phyloP scores from a whole-genome alignment of 35 echinoderm and acorn worm species.

The Chiridota heheva region DNA sequence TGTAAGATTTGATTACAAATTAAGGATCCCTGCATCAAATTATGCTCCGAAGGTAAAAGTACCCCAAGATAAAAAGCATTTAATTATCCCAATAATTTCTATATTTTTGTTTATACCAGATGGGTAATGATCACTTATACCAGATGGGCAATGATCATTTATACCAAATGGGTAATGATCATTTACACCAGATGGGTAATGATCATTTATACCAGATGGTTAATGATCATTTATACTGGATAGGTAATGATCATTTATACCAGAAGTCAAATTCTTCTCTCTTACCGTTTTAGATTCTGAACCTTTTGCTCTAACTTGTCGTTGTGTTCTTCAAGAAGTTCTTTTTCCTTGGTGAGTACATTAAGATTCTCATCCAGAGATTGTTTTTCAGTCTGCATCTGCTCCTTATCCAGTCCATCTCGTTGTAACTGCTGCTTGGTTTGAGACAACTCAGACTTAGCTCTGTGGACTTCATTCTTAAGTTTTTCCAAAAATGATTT shows the following conservation, averaged over 20 bases:
- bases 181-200: no score
- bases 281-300: conserved; percentile 30
- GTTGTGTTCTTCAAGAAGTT: conserved; percentile 61
- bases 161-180: no score
- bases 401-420: conserved; percentile 50
- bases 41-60: no score
- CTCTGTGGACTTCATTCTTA: conserved; percentile 55
- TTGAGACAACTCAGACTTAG: conserved; percentile 44
- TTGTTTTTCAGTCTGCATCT: conserved; percentile 49
- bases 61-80: no score
- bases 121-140: no score
- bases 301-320: conserved; percentile 51
- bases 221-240: neutral
- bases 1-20: no score
- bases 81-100: no score
- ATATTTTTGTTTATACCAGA: no score
- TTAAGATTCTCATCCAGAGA: conserved; percentile 51
- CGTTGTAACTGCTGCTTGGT: conserved; percentile 56
- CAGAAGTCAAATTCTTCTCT: neutral
- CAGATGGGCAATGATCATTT: no score
- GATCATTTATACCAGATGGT: no score
- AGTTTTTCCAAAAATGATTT: conserved; percentile 81
- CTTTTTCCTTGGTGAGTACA: conserved; percentile 64
- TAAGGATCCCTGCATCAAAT: no score
- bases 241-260: neutral